phyloP scores from a whole-genome alignment of 92 coral and sea anemone genomes.

The Palythoa grandis region DNA sequence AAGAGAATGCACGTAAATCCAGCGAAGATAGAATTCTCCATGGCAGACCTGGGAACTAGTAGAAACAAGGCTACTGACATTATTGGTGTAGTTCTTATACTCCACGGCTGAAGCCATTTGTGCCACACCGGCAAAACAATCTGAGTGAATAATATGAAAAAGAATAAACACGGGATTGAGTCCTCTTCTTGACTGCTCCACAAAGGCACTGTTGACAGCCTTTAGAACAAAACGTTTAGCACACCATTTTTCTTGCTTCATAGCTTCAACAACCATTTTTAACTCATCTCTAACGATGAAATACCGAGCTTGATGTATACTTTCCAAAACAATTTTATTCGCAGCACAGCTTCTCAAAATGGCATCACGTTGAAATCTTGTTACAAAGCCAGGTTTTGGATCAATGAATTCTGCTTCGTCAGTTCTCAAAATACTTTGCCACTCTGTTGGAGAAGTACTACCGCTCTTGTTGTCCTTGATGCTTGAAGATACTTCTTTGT shows the following conservation, averaged over 20 bases:
- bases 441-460: not conserved
- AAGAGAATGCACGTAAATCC: slow-evolving; percentile 44
- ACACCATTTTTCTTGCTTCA: slow-evolving; percentile 59
- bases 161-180: slow-evolving; percentile 34
- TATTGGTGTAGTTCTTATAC: slow-evolving; percentile 31
- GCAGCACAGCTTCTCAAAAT: slow-evolving; percentile 45
- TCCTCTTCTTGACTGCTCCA: slow-evolving; percentile 29
- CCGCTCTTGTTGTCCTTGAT: not conserved
- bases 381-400: slow-evolving; percentile 45
- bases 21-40: slow-evolving; percentile 35
- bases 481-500: not conserved
- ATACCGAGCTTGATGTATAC: slow-evolving; percentile 42
- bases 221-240: not conserved
- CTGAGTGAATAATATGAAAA: slow-evolving; percentile 36
- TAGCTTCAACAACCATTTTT: slow-evolving; percentile 49
- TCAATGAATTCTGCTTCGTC: not conserved
- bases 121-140: slow-evolving; percentile 57
- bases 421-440: not conserved
- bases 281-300: slow-evolving; percentile 46
- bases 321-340: slow-evolving; percentile 14
- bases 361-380: slow-evolving; percentile 25
- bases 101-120: slow-evolving; percentile 56
- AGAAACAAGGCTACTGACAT: slow-evolving; percentile 12
- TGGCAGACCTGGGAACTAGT: not conserved
- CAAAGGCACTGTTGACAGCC: slow-evolving; percentile 23